These are phyloP conservation scores for Lasioglossum baleicum DNA, from an alignment of 1,140 invertebrate species.

Conservation along the genomic window DNA sequence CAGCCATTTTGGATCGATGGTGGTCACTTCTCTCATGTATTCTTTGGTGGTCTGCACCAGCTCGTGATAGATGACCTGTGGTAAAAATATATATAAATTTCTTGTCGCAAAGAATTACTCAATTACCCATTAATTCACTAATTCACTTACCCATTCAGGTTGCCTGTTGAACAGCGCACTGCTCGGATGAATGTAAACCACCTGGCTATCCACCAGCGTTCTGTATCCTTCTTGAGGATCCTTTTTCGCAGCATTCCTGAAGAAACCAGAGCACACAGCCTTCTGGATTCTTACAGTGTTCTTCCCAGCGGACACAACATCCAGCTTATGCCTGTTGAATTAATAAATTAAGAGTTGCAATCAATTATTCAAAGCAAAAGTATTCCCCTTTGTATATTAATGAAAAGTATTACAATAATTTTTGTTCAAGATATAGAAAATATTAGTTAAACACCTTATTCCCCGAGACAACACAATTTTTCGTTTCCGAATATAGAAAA, in stretches of 20 bases:
- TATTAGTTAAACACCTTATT: too few relatives aligned
- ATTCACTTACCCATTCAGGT: slow-evolving; percentile 93
- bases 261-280: slow-evolving; percentile 99
- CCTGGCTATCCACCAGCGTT: slow-evolving; percentile 98
- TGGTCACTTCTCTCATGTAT: slow-evolving; percentile 99
- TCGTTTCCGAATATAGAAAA: too few relatives aligned
- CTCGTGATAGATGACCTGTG: slow-evolving; percentile 98
- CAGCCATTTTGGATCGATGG: slow-evolving; percentile 99
- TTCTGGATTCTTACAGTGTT: slow-evolving; percentile 98
- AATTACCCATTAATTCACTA: too few relatives aligned
- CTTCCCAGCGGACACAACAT: slow-evolving; percentile 97
- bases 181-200: slow-evolving; percentile 99
- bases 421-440: too few relatives aligned
- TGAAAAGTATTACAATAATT: too few relatives aligned
- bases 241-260: slow-evolving; percentile 99
- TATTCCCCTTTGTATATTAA: too few relatives aligned
- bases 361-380: too few relatives aligned
- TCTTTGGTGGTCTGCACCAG: slow-evolving; percentile 99
- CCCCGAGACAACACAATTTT: too few relatives aligned
- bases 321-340: slow-evolving; percentile 91
- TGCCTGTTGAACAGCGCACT: slow-evolving; percentile 98
- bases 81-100: slow-evolving; percentile 35
- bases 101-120: not conserved
- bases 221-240: slow-evolving; percentile 99
- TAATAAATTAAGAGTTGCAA: too few relatives aligned